Base-by-base conservation (phyloP, 2,888 invertebrate genomes). In the Sericinus montela region DNA sequence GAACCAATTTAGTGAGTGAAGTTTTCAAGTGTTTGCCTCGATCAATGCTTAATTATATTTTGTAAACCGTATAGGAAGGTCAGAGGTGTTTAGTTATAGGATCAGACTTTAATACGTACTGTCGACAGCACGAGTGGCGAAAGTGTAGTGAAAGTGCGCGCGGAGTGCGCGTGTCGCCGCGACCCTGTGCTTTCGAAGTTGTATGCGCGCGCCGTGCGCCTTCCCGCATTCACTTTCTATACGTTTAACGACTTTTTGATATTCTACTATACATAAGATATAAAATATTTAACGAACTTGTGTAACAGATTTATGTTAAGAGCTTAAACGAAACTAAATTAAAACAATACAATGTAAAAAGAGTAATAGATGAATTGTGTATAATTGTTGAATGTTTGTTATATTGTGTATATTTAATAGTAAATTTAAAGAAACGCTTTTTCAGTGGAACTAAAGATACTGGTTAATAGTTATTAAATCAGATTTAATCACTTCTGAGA, bases 81-180 rank as follows among this genome's bases (percentile, higher is more conserved):
- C 29, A 1, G 28, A 10, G 42, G 3, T 4, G 19, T 1, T 11
- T 11, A 11, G 10, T 11, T 7, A 32, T 4, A 4, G 6, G 11
- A 7, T 1, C 32, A 11, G 32, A 32, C n/a, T 6, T 11, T 6
- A n/a, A 8, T 9, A 15, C 3, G 1, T n/a, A 29, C 1, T n/a
- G 7, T 5, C 15, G n/a, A 14, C 40, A 29, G 9, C 19, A 25
- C 14, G 35, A 14, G 35, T 11, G 25, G 28, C 16, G 28, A 29
- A 5, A 16, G 15, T 29, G 30, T 13, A 37, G 45, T 16, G 45
- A 37, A 45, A 45, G 37, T 45, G 37, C 16, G 28, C 44, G 23
- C 4, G 19, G 11, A 8, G 36, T 19, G 16, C 38, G 16, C 13
- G 13, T 8, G 10, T n/a, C 30, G 30, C n/a, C n/a, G 32, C 25